Base-by-base conservation (phyloP, 2,888 invertebrate species). In the Drosophila birchii region DNA sequence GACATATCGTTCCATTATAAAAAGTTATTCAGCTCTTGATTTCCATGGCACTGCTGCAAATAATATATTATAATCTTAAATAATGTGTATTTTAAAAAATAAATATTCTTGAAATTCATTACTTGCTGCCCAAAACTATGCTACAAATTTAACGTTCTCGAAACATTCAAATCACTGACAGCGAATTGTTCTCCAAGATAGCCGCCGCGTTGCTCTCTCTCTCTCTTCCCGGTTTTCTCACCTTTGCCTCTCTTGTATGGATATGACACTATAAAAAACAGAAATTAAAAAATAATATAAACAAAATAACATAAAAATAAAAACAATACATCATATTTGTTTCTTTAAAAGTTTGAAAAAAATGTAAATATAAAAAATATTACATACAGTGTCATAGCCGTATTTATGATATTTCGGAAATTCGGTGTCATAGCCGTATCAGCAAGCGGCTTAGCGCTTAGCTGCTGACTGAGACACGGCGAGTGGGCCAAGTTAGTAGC, bases 401-500 rank as follows among this genome's bases (percentile, higher is more conserved):
- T n/a, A n/a, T 12, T 29, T 0, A 3, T 11, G n/a, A 29, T 6
- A 12, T 29, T n/a, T n/a, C n/a, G 3, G 0, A 29, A 29, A n/a
- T 8, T 5, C 29, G 29, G 47, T 47, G 47, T 47, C 47, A 47
- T 51, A 32, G 14, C 18, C 2, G 32, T 1, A 47, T 18, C 60
- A 41, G 41, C 60, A 60, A 60, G 60, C 45, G 63, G 71, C 74
- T 71, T 67, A 67, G 66, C 67, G 44, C 54, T 64, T 53, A 53
- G 43, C 23, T 53, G 51, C 64, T 51, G 36, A 58, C 54, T 39
- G 23, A 38, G 12, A 38, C 18, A 3, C 32, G 23, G 51, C 38
- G 39, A 38, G 29, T 80, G 75, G 83, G 75, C 77, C 70, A 82
- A 41, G 68, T 69, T 49, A 29, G 29, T 8, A 61, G 49, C 18